Conservation (phyloP, 1,140 invertebrate genomes). For the Drosophila simulans region DNA sequence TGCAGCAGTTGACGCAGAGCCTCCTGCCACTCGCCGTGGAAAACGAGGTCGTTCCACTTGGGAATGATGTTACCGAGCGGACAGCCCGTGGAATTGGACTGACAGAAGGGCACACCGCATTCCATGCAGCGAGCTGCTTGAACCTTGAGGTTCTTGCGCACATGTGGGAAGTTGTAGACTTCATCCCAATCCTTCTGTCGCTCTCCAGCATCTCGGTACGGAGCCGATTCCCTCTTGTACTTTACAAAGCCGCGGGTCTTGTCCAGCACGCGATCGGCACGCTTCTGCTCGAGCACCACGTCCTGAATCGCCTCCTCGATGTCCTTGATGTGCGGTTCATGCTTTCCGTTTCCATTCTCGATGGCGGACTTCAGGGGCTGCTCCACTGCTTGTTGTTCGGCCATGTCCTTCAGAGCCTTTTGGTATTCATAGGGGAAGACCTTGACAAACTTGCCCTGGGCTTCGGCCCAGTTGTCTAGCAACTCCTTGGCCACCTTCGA, state of each 20-base stretch:
- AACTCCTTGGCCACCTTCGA: constrained; percentile 93
- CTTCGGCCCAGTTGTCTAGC: constrained; percentile 92
- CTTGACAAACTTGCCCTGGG: constrained; percentile 94
- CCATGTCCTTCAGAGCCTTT: constrained; percentile 92
- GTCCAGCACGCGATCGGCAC: constrained; percentile 92
- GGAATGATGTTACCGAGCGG: constrained; percentile 99
- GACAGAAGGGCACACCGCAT: constrained; percentile 99
- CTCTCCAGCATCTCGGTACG: constrained; percentile 93
- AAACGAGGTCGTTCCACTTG: constrained; percentile 99
- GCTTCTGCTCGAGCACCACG: constrained; percentile 90
- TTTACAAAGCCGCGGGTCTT: constrained; percentile 98
- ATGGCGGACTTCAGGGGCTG: constrained; percentile 85
- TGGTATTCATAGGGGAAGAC: constrained; percentile 99
- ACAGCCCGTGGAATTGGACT: constrained; percentile 96
- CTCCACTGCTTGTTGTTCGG: constrained; percentile 86
- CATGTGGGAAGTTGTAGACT: constrained; percentile 95
- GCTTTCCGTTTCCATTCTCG: constrained; percentile 84
- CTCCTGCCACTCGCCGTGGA: constrained; percentile 97
- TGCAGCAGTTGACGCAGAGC: constrained; percentile 98
- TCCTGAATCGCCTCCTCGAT: constrained; percentile 95
- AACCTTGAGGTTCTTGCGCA: constrained; percentile 93
- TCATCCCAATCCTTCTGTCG: constrained; percentile 98
- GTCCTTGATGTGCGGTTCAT: constrained; percentile 88
- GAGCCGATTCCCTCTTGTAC: constrained; percentile 93
- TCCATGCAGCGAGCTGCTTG: constrained; percentile 99